These are phyloP conservation scores for Plebejus anna DNA, from an alignment of 2,888 invertebrate genomes.

Conservation along the genomic window DNA sequence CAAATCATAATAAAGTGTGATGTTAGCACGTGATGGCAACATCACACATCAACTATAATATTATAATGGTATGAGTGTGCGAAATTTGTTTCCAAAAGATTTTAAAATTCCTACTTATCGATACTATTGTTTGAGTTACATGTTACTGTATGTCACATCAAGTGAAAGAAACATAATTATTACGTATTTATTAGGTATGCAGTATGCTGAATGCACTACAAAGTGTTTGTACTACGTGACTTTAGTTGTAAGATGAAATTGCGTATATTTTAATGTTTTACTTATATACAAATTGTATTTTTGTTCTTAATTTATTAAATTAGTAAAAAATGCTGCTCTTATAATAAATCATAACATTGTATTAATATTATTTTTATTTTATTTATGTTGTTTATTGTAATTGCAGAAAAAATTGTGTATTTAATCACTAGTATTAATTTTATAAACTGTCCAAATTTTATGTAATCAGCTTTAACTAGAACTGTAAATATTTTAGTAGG, in stretches of 20 bases:
- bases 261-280: background rate
- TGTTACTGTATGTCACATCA: no score
- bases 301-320: no score
- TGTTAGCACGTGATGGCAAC: no score
- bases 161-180: background rate
- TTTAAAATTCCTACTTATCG: background rate
- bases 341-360: no score
- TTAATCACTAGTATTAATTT: background rate
- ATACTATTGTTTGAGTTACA: no score
- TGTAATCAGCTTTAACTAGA: conserved; percentile 22
- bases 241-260: background rate
- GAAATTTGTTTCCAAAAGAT: no score
- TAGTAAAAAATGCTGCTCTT: no score
- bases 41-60: no score
- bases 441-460: background rate
- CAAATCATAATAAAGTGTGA: no score
- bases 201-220: background rate
- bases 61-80: background rate
- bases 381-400: background rate
- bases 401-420: background rate
- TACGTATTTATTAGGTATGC: background rate
- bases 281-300: no score
- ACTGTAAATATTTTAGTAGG: conserved; percentile 14
- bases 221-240: background rate
- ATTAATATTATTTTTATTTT: background rate